Evolutionary conservation across 2,797 vertebrate species (phyloP).

Genomic region (Fistularia tabacaria): DNA sequence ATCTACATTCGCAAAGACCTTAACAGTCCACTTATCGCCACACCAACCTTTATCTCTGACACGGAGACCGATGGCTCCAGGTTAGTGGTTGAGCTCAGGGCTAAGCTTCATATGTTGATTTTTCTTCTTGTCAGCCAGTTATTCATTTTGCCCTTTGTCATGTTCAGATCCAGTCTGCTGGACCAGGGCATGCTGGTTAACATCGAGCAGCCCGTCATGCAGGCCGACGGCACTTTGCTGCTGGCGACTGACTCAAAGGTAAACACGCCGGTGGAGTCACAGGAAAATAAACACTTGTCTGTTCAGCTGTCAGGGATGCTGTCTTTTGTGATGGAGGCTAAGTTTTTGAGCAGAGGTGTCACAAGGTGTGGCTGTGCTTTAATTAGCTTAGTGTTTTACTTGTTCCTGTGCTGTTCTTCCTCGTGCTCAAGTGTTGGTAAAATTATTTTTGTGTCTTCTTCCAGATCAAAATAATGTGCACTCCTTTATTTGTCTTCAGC

Average conservation of each 20-base stretch:
- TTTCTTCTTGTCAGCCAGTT: slow-evolving; percentile 2
- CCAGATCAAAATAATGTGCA: not conserved
- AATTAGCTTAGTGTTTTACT: not conserved
- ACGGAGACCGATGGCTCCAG: slow-evolving; percentile 90
- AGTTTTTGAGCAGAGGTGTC: not conserved
- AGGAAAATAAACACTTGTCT: not conserved
- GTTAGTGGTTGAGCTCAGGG: slow-evolving; percentile 27
- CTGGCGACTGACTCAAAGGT: slow-evolving; percentile 92
- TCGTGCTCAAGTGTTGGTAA: not conserved
- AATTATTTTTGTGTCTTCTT: not conserved
- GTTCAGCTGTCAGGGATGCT: not conserved
- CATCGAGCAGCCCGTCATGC: slow-evolving; percentile 95
- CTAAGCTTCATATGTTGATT: not conserved
- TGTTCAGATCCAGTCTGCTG: slow-evolving; percentile 81
- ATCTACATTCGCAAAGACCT: slow-evolving; percentile 98
- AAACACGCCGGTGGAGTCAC: slow-evolving; percentile 7
- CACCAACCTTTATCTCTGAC: slow-evolving; percentile 94
- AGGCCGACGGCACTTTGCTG: slow-evolving; percentile 90
- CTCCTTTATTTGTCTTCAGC: slow-evolving; percentile 66
- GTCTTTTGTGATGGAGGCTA: not conserved
- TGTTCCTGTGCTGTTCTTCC: not conserved
- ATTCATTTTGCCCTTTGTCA: slow-evolving; percentile 21
- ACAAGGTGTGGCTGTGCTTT: not conserved
- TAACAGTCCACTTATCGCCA: slow-evolving; percentile 93
- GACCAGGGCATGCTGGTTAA: slow-evolving; percentile 98